Evolutionary conservation across 2,888 invertebrate genomes (phyloP).

Genomic region (Oligia strigilis): DNA sequence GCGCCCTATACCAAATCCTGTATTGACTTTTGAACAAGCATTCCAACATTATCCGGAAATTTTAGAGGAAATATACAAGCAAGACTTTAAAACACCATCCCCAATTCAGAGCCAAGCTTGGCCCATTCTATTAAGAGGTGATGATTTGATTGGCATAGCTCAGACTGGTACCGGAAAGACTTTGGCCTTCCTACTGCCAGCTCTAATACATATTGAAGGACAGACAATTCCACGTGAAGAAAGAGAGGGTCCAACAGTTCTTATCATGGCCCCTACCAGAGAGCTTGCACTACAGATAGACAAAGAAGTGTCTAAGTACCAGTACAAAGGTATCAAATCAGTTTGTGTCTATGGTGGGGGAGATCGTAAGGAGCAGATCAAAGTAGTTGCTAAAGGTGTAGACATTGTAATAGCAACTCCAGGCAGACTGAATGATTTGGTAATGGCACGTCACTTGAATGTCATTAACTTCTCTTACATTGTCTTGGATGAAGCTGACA

Average conservation of each 20-base stretch:
- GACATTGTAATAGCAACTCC: conserved; percentile 99
- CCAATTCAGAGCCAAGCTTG: conserved; percentile 98
- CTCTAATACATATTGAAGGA: conserved; percentile 97
- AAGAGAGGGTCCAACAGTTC: conserved; percentile 95
- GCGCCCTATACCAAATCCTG: conserved; percentile 93
- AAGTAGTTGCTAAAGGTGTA: conserved; percentile 93
- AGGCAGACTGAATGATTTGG: conserved; percentile 97
- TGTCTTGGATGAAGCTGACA: conserved; percentile 97
- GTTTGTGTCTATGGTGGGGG: conserved; percentile 98
- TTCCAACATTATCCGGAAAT: conserved; percentile 96
- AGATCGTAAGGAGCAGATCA: conserved; percentile 94
- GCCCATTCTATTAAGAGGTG: conserved; percentile 97
- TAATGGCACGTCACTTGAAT: conserved; percentile 93
- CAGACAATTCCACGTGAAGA: conserved; percentile 94
- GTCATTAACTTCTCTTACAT: conserved; percentile 96
- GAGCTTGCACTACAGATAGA: conserved; percentile 98
- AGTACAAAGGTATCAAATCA: conserved; percentile 96
- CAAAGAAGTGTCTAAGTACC: conserved; percentile 96
- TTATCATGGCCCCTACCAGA: conserved; percentile 97
- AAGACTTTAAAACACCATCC: conserved; percentile 95
- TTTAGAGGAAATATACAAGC: conserved; percentile 94
- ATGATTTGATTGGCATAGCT: conserved; percentile 98
- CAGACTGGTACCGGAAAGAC: conserved; percentile 99
- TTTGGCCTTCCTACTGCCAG: conserved; percentile 97
- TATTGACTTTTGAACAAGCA: conserved; percentile 95